A percentile compares a stretch with the other conserved stretches of the same genome.
Evolutionary conservation across 2,797 vertebrate genomes (phyloP).

Genomic region (Zenarchopterus dispar): DNA sequence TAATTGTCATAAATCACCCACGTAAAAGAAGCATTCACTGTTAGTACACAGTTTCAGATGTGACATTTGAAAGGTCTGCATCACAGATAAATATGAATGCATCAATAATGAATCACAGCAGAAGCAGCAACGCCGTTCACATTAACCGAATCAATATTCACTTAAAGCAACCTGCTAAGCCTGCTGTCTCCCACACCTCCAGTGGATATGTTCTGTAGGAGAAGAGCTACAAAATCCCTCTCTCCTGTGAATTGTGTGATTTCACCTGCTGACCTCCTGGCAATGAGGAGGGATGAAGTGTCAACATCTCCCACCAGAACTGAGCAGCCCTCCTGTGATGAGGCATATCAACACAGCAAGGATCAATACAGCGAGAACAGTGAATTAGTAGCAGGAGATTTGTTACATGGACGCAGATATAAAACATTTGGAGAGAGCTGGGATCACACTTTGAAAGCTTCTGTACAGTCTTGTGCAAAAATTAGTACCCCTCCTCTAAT

Average conservation of each 20-base stretch:
- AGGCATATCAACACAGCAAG: constrained; percentile 5
- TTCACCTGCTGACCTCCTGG: constrained; percentile 26
- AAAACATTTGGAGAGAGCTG: constrained; percentile 4
- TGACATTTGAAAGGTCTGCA: not conserved
- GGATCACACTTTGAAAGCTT: constrained; percentile 7
- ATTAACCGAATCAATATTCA: constrained; percentile 48
- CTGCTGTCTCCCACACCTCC: constrained; percentile 10
- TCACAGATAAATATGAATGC: not conserved
- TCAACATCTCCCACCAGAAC: constrained; percentile 24
- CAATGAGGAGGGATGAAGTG: constrained; percentile 47
- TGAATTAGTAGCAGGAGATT: constrained; percentile 31
- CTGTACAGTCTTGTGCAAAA: no score
- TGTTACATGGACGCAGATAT: constrained; percentile 18
- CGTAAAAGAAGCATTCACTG: no score
- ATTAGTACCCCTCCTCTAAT: no score
- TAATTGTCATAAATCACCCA: not conserved
- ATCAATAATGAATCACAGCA: constrained; percentile 19
- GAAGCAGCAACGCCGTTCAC: not conserved
- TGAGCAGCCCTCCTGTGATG: constrained; percentile 19
- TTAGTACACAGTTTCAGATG: not conserved
- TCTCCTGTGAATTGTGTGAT: constrained; percentile 34
- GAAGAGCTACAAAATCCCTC: constrained; percentile 22
- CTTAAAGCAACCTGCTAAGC: constrained; percentile 8
- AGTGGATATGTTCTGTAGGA: constrained; percentile 19
- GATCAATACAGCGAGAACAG: constrained; percentile 48